Evolutionary conservation across 2,113 vertebrate genomes (phyloP), one percentile per base, ranked within the genome.

Genomic region (Platysteira castanea): DNA sequence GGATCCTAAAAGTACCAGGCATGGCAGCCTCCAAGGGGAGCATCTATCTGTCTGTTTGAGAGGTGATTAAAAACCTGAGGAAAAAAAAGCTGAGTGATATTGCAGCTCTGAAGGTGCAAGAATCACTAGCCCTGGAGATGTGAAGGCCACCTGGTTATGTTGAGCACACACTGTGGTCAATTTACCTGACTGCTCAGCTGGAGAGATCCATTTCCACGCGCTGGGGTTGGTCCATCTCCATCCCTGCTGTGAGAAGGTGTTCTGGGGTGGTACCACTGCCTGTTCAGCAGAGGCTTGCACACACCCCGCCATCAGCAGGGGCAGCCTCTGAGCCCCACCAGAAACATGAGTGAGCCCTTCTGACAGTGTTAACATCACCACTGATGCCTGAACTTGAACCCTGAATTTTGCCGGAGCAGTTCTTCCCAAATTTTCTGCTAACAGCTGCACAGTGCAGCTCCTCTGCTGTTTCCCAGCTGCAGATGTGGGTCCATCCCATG

Each of bases 31-130:
- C 56, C 35, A 61, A 64, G 24, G 35, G 30, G 31, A 30, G 14
- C 2, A 4, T 7, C 15, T 2, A 4, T 7, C 15, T 8, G 0
- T 17, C 41, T 80, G 6, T 41, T 6, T 57, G 46, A 37, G 44
- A 56, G n/a, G 41, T 1, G 2, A 49, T 37, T 37, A 15, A 11
- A 20, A 8, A 4, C 28, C 33, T 20, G 19, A 49, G 41, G 26
- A 21, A 61, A 56, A 69, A 30, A 47, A 8, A 3, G 15, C 14
- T 44, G 57, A 41, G 15, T 3, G 7, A 37, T 35, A 15, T 1
- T 33, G 16, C 10, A n/a, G 11, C 57, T 76, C 50, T 68, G 50
- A 83, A 93, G 33, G 31, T 75, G 31, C 30, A 56, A 56, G 49
- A 31, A 49, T 15, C 17, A 12, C 65, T 37, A 84, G 22, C 17